Percentiles rank a stretch among this genome's conserved stretches.
phyloP scores from a whole-genome alignment of 2,113 vertebrate species.

The Tautogolabrus adspersus region DNA sequence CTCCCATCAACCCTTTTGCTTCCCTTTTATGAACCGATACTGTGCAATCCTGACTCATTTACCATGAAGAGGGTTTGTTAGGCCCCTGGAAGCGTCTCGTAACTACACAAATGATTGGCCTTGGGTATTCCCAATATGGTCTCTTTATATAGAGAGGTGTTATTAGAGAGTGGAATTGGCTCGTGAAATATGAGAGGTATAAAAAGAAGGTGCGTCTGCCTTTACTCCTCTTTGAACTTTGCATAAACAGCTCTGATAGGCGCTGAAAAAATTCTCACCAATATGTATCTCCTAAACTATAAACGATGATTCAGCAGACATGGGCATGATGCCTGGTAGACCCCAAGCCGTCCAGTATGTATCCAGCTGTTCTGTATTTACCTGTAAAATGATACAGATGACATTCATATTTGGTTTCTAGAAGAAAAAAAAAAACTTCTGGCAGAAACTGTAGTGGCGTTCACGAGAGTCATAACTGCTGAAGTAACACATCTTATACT shows the following conservation, averaged over 20 bases:
- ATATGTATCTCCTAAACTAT: background rate
- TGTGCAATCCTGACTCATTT: conserved; percentile 19
- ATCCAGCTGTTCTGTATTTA: no score
- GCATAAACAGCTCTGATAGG: background rate
- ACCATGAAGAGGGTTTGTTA: conserved; percentile 6
- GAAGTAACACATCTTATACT: no score
- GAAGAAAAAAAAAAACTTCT: no score
- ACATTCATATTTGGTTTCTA: no score
- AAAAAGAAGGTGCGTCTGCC: background rate
- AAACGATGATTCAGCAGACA: no score
- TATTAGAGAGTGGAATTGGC: background rate
- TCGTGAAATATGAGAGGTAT: background rate
- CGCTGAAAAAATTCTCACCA: conserved; percentile 4
- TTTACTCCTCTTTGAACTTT: conserved; percentile 21
- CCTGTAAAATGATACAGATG: no score
- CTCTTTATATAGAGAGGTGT: background rate
- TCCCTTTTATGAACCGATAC: conserved; percentile 21
- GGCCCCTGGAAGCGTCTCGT: background rate
- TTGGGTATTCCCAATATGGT: background rate
- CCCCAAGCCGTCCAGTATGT: no score
- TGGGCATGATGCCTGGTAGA: no score
- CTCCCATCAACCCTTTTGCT: conserved; percentile 32
- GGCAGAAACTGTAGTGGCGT: no score
- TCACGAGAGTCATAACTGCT: no score
- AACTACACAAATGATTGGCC: background rate